Evolutionary conservation across 1,140 invertebrate genomes (phyloP).

Genomic region (Drosophila ohnishii): DNA sequence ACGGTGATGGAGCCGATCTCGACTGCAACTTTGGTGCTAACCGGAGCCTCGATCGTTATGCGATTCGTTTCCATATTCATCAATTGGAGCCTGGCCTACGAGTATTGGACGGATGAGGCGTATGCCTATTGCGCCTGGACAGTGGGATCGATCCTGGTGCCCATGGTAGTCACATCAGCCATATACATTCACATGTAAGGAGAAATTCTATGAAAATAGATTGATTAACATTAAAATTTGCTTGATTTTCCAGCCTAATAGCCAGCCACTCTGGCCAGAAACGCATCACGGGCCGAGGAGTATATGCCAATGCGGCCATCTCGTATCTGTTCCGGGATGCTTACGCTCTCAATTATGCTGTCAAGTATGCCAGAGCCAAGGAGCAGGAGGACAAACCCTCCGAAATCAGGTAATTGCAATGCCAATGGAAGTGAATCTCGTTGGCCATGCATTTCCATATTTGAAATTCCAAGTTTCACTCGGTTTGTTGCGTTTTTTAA

Average conservation of each 20-base stretch:
- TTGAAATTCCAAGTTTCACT: background rate
- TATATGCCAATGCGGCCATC: conserved; percentile 37
- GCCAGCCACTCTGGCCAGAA: conserved; percentile 17
- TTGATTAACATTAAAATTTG: background rate
- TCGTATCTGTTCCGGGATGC: conserved; percentile 62
- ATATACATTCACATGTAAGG: conserved; percentile 61
- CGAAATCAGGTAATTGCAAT: conserved; percentile 45
- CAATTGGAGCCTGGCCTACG: conserved; percentile 54
- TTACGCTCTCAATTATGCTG: conserved; percentile 37
- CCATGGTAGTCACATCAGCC: conserved; percentile 57
- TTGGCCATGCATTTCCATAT: conserved; percentile 6
- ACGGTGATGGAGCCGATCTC: conserved; percentile 36
- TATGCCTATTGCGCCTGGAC: conserved; percentile 59
- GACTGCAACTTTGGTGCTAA: conserved; percentile 14
- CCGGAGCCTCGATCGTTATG: conserved; percentile 40
- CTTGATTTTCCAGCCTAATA: conserved; percentile 23
- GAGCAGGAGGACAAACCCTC: conserved; percentile 27
- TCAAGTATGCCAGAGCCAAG: conserved; percentile 45
- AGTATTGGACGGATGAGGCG: conserved; percentile 37
- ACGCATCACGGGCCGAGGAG: conserved; percentile 21
- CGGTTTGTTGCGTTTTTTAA: background rate
- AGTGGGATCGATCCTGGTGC: conserved; percentile 50
- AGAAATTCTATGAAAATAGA: no score
- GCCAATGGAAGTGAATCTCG: background rate
- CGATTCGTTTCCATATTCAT: conserved; percentile 54